Evolutionary conservation across 2,113 vertebrate genomes (phyloP).

Genomic region (Propithecus coquereli): DNA sequence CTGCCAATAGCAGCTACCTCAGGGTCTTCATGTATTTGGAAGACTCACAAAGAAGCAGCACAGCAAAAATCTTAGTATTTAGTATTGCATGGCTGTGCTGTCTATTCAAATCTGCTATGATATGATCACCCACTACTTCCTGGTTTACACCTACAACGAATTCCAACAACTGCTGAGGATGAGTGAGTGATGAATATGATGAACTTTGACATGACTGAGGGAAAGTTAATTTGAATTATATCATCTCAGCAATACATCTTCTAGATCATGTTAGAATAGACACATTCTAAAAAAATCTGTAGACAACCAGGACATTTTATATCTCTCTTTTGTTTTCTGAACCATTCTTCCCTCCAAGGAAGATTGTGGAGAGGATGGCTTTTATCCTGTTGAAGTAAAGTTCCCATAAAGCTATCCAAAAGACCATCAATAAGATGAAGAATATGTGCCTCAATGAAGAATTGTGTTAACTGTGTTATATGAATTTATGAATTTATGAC

Average conservation of each 20-base stretch:
- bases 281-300: not conserved
- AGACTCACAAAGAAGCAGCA: not conserved
- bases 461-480: not conserved
- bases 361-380: not conserved
- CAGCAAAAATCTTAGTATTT: not conserved
- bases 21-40: not conserved
- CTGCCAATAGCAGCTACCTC: not conserved
- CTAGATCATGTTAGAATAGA: not conserved
- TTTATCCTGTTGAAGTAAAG: not conserved
- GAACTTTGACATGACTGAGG: not conserved
- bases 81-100: not conserved
- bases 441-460: not conserved
- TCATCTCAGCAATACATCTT: not conserved
- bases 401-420: not conserved
- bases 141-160: not conserved
- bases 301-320: not conserved
- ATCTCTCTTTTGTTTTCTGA: not conserved
- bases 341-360: not conserved
- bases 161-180: not conserved
- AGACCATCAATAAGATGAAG: not conserved
- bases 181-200: not conserved
- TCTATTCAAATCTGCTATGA: not conserved
- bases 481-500: no score
- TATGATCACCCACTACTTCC: not conserved
- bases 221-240: not conserved